Base-by-base conservation (phyloP, 1,140 invertebrate species). In the Lethrus apterus region DNA sequence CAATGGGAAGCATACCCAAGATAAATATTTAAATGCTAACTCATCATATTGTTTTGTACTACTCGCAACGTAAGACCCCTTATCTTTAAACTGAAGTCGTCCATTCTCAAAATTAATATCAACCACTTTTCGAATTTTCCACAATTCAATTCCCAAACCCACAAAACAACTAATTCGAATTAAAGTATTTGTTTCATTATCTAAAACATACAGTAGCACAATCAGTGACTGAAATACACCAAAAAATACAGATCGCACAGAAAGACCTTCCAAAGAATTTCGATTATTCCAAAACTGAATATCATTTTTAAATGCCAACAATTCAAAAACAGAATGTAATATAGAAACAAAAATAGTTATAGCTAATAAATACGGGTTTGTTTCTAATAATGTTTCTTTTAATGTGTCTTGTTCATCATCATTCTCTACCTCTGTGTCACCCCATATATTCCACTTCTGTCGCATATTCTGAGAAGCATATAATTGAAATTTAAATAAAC, bases 221-320 rank as follows among this genome's bases (percentile, higher is more conserved):
- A 99, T 84, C 1, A 95, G 62, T 0, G 93, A 93, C 65, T 98
- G 95, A 66, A 99, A 96, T 0, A 99, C 93, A 61, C 94, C 95
- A 69, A 99, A 99, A 67, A 99, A 96, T n/a, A 99, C 93, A 0
- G 93, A 96, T 49, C 95, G 79, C 7, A 99, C 95, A 0, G 94
- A 98, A 4, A 99, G 71, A 31, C 96, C 96, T 74, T 99, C 96
- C 19, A 99, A 71, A 3, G 92, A 94, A 66, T 98, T 92, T 24
- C 95, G 77, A 60, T 96, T 95, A 51, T 94, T 93, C 97, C 97
- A 99, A 65, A 99, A 99, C 71, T 99, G 96, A 62, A 99, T 99
- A 71, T 99, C 94, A 76, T 99, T 99, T 75, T 99, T 99, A 68
- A 99, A 99, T 40, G 97, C 96, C 20, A 99, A 73, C 57, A 99